Evolutionary conservation across 2,888 invertebrate species (phyloP), one percentile per base, ranked within the genome.

Genomic region (Mythimna vitellina): DNA sequence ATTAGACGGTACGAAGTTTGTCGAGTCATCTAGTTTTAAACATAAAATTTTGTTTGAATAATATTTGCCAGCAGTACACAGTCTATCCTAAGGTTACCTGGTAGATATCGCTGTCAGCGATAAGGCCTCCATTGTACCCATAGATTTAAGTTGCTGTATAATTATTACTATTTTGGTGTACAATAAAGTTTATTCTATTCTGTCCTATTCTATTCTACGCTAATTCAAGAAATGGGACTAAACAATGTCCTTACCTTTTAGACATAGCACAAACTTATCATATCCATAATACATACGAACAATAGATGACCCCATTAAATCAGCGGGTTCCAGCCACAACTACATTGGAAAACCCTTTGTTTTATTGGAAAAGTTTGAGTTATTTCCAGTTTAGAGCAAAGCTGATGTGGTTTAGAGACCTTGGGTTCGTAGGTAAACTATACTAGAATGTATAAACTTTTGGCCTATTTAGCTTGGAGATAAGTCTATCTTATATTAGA

Each of bases 331-430:
- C 61, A 51, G 20, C 60, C 38, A 70, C 32, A 56, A 42, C 63
- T 69, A 64, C 62, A 74, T 81, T 61, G 67, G 74, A 49, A 61
- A 66, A 73, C 66, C 77, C 69, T 78, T 82, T 70, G 68, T 74
- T 82, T 76, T 81, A 81, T 82, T 81, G 64, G 60, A 32, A 73
- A 78, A 81, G 74, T 80, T 80, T 68, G 22, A 56, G 56, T 66
- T 82, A 77, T 82, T 73, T 73, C 35, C 66, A 71, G 74, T 73
- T 74, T 73, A 71, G 68, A 38, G 58, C 66, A 56, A 63, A 78
- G 57, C 63, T 73, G 60, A 75, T 83, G 80, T 65, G 83, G 74
- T 74, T 82, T 56, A 63, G 42, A 65, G 42, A 65, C 67, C 29
- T 51, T 49, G 20, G 35, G 32, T 65, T 29, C n/a, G 29, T 66